phyloP scores from a whole-genome alignment of 2,113 vertebrate genomes.

The Struthidea cinerea region DNA sequence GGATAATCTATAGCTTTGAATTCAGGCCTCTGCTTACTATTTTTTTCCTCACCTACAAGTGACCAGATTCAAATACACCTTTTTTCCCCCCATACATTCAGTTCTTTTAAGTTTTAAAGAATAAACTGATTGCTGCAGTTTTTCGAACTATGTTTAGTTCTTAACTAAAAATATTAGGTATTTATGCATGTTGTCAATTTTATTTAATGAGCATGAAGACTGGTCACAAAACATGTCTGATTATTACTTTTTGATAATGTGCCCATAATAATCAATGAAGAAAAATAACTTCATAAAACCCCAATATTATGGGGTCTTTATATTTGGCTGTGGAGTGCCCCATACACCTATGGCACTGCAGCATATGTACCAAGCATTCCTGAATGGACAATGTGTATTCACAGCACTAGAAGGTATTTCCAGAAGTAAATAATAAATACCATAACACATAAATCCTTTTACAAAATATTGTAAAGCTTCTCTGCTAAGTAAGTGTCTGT shows the following conservation, averaged over 20 bases:
- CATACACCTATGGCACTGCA: neutral
- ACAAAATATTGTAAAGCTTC: neutral
- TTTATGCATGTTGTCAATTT: neutral
- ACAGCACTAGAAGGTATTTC: neutral
- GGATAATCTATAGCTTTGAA: neutral
- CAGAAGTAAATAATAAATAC: neutral
- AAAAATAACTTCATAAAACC: neutral
- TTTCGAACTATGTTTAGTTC: neutral
- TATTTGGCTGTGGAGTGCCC: neutral
- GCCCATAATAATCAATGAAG: neutral
- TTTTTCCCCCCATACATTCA: neutral
- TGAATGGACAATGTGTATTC: neutral
- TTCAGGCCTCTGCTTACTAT: neutral
- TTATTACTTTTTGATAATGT: neutral
- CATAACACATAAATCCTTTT: neutral
- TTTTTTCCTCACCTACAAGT: neutral
- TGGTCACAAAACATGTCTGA: neutral
- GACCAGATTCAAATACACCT: neutral
- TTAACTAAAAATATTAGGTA: neutral
- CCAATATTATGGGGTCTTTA: neutral
- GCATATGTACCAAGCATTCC: neutral
- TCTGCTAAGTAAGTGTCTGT: neutral
- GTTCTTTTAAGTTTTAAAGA: neutral
- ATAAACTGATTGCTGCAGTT: neutral
- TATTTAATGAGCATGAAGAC: neutral